Conservation (phyloP, 2,888 invertebrate genomes). For the Scaptomyza cyrtandrae region DNA sequence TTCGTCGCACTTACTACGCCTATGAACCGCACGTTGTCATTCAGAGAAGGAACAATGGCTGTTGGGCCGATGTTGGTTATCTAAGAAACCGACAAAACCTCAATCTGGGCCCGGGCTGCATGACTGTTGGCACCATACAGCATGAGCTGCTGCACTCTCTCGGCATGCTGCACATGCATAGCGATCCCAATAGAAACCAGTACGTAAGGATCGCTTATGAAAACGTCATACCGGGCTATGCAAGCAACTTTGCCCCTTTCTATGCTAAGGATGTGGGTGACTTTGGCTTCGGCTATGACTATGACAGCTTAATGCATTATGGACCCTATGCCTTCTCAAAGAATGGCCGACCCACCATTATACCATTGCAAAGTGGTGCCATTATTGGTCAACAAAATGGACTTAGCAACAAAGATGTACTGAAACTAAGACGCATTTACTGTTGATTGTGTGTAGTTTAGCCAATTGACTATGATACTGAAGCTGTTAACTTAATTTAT, state of each 20-base stretch:
- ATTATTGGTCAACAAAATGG: conserved; percentile 67
- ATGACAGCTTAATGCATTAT: conserved; percentile 92
- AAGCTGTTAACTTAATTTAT: too few relatives aligned
- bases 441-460: conserved; percentile 17
- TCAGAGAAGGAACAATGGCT: conserved; percentile 84
- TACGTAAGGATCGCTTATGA: conserved; percentile 86
- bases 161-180: conserved; percentile 92
- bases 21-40: conserved; percentile 18
- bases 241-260: conserved; percentile 88
- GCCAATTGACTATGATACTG: too few relatives aligned
- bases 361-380: conserved; percentile 81
- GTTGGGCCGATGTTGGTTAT: conserved; percentile 91
- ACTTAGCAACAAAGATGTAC: conserved; percentile 65
- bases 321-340: conserved; percentile 89
- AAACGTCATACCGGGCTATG: conserved; percentile 85
- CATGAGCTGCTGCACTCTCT: conserved; percentile 91
- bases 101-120: conserved; percentile 63
- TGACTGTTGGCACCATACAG: conserved; percentile 85
- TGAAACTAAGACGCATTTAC: conserved; percentile 50
- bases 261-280: conserved; percentile 85
- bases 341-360: conserved; percentile 88
- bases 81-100: conserved; percentile 80
- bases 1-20: conserved; percentile 20
- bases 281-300: conserved; percentile 89
- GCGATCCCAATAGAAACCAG: conserved; percentile 88